A percentile compares a stretch with the other conserved stretches of the same genome.
phyloP scores from a whole-genome alignment of 1,140 invertebrate genomes.

The Bombus vancouverensis region DNA sequence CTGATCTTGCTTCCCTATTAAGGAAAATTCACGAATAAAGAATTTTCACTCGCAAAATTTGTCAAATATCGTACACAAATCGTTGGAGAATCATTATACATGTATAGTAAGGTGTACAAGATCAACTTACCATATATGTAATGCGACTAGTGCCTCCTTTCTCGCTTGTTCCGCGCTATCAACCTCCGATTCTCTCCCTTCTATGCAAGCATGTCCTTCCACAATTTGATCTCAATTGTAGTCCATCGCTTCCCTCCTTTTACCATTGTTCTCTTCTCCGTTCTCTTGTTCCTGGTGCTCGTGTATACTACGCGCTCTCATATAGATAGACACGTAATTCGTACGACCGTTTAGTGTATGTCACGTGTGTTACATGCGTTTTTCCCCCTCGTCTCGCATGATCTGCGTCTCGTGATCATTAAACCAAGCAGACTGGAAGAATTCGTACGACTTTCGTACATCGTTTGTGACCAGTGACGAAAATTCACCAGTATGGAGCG shows the following conservation, averaged over 20 bases:
- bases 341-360: not conserved
- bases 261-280: conserved; percentile 10
- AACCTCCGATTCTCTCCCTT: not conserved
- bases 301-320: not conserved
- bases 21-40: not conserved
- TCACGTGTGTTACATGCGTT: not conserved
- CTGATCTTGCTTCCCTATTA: not conserved
- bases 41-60: not conserved
- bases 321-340: conserved; percentile 4
- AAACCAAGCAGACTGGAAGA: conserved; percentile 47
- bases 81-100: not conserved
- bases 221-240: conserved; percentile 29
- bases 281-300: conserved; percentile 23
- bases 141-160: conserved; percentile 43
- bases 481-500: conserved; percentile 88
- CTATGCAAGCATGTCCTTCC: conserved; percentile 32
- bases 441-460: conserved; percentile 62
- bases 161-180: conserved; percentile 32
- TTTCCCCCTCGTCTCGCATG: conserved; percentile 35
- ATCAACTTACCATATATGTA: conserved; percentile 59
- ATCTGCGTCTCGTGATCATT: conserved; percentile 50
- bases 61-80: not conserved
- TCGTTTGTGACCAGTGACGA: conserved; percentile 44
- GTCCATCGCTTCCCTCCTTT: conserved; percentile 26
- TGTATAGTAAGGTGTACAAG: not conserved